Evolutionary conservation across 2,888 invertebrate species (phyloP).

Genomic region (Parasteatoda lunata): DNA sequence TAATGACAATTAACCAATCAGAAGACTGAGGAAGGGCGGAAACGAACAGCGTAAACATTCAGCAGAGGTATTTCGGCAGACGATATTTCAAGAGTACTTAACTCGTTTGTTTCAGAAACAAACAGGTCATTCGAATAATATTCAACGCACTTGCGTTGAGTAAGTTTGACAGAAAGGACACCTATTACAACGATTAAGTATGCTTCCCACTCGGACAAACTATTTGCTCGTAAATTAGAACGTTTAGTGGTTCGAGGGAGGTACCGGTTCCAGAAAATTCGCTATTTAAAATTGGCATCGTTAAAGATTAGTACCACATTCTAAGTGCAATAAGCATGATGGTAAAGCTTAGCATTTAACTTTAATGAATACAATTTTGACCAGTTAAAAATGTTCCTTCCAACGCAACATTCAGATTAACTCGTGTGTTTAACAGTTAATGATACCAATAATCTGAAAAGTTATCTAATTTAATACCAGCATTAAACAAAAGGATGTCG

Average conservation of each 20-base stretch:
- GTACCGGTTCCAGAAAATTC: constrained; percentile 3
- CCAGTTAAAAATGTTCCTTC: too few species aligned
- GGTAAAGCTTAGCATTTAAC: too few species aligned
- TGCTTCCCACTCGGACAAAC: constrained; percentile 15
- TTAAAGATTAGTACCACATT: constrained; percentile 2
- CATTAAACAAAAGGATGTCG: too few species aligned
- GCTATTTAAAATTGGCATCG: constrained; percentile 1
- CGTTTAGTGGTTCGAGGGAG: not conserved
- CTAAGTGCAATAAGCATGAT: not conserved
- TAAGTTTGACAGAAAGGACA: constrained; percentile 39
- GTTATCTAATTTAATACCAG: too few species aligned
- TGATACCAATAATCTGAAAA: too few species aligned
- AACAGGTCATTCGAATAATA: constrained; percentile 61
- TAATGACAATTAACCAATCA: constrained; percentile 67
- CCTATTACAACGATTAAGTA: constrained; percentile 63
- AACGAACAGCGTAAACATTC: constrained; percentile 19
- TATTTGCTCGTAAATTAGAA: not conserved
- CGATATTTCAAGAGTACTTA: constrained; percentile 54
- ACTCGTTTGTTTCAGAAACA: constrained; percentile 47
- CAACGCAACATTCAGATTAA: too few species aligned
- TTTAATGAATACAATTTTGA: too few species aligned
- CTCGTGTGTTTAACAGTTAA: too few species aligned
- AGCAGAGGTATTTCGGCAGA: constrained; percentile 44
- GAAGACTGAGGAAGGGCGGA: constrained; percentile 42
- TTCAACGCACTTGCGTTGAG: constrained; percentile 18